Evolutionary conservation across 2,113 vertebrate species (phyloP).

Genomic region (Cebus imitator): DNA sequence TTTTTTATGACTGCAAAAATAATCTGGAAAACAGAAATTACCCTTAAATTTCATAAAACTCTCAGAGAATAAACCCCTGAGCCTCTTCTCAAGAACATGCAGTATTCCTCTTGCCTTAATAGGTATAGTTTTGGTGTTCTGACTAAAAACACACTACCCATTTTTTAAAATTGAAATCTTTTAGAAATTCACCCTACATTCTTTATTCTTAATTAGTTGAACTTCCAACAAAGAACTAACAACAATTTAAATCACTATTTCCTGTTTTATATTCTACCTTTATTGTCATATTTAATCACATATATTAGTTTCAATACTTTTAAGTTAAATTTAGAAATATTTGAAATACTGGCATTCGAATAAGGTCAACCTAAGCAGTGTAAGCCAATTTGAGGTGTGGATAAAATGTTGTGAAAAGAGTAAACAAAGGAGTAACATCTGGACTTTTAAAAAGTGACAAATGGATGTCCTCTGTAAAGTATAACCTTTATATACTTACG

Average conservation of each 20-base stretch:
- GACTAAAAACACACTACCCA: neutral
- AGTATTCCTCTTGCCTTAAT: neutral
- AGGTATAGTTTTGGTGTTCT: neutral
- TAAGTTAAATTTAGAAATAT: neutral
- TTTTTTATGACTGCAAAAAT: neutral
- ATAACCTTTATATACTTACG: neutral
- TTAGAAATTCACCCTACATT: neutral
- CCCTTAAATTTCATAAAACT: slow-evolving; percentile 10
- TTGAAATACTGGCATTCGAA: neutral
- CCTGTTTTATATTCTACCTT: neutral
- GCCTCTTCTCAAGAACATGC: neutral
- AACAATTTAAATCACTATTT: neutral
- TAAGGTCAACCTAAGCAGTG: neutral
- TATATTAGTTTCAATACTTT: neutral
- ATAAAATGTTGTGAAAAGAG: neutral
- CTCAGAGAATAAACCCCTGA: neutral
- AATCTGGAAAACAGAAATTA: neutral
- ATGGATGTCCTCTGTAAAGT: neutral
- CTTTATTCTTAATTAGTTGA: slow-evolving; percentile 7
- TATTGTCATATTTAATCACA: neutral
- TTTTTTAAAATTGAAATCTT: neutral
- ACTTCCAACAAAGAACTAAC: neutral
- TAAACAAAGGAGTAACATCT: neutral
- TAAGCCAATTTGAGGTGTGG: neutral
- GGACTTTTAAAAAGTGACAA: neutral